phyloP scores from a whole-genome alignment of 2,797 vertebrate genomes.

The Sciurus vulgaris region DNA sequence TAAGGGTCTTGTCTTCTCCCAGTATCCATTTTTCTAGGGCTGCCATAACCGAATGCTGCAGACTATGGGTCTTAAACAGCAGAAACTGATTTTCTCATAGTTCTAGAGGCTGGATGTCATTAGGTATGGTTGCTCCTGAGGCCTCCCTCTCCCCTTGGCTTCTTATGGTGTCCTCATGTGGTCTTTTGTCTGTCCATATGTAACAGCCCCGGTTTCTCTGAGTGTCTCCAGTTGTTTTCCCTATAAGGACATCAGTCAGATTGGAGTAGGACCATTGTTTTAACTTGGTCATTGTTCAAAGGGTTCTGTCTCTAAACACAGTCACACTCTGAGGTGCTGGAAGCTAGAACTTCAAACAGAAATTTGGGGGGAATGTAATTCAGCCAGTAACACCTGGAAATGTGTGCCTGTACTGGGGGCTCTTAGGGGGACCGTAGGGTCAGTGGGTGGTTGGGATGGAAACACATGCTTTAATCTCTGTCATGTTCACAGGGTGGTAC shows the following conservation, averaged over 20 bases:
- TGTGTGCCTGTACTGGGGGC: not conserved
- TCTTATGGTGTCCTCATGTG: accelerated
- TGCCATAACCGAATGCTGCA: not conserved
- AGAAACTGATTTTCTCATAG: not conserved
- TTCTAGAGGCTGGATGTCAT: not conserved
- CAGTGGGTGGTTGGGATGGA: not conserved
- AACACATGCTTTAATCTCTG: not conserved
- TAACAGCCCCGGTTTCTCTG: not conserved
- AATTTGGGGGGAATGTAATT: not conserved
- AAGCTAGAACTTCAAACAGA: not conserved
- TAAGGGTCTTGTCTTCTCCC: not conserved
- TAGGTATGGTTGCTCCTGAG: not conserved
- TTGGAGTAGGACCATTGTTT: not conserved
- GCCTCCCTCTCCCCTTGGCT: not conserved
- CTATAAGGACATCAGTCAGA: not conserved
- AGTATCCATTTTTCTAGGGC: not conserved
- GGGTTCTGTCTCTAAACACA: not conserved
- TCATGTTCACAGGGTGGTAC: not conserved
- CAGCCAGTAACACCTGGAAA: not conserved
- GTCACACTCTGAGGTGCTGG: not conserved
- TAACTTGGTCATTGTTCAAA: not conserved
- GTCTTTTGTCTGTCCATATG: not conserved
- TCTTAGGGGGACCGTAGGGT: not conserved
- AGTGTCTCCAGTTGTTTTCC: not conserved
- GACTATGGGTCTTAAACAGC: accelerated